Percentiles rank a stretch among this genome's conserved stretches.
phyloP scores from a whole-genome alignment of 2,113 vertebrate genomes.

The Atherinomorus stipes region DNA sequence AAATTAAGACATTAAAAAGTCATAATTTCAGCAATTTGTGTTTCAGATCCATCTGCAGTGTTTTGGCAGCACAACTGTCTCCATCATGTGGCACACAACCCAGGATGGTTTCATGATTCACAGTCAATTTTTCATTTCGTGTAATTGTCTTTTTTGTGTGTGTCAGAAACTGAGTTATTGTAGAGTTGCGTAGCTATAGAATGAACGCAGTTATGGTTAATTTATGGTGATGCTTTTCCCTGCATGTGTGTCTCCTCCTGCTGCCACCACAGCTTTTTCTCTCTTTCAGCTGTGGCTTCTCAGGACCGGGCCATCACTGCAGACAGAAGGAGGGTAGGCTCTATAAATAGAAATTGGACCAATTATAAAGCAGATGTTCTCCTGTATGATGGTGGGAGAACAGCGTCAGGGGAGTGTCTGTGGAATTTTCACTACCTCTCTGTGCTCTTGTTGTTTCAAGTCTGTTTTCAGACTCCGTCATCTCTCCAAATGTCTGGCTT shows the following conservation, averaged over 20 bases:
- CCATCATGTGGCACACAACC: not conserved
- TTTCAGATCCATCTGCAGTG: constrained; percentile 23
- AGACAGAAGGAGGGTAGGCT: constrained; percentile 70
- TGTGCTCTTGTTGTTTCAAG: constrained; percentile 45
- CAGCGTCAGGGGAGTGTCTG: constrained; percentile 48
- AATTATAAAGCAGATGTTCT: constrained; percentile 80
- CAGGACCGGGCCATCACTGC: constrained; percentile 63
- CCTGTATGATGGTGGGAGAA: constrained; percentile 67
- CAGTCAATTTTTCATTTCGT: constrained; percentile 18
- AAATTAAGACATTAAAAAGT: constrained; percentile 41
- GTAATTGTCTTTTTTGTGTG: not conserved
- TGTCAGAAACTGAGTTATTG: constrained; percentile 10
- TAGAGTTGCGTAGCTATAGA: constrained; percentile 17
- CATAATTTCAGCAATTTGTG: constrained; percentile 10
- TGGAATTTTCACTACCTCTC: constrained; percentile 55
- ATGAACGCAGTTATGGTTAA: constrained; percentile 52
- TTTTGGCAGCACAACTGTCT: constrained; percentile 5
- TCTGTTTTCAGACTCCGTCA: constrained; percentile 29
- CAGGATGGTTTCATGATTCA: constrained; percentile 21
- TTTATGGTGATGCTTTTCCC: constrained; percentile 59
- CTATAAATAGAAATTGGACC: constrained; percentile 82
- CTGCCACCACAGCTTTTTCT: constrained; percentile 29
- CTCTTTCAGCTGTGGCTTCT: constrained; percentile 62
- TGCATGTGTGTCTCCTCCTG: constrained; percentile 34
- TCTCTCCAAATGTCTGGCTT: constrained; percentile 30